Conservation (phyloP, 2,113 vertebrate genomes). For the Lepidothrix coronata region DNA sequence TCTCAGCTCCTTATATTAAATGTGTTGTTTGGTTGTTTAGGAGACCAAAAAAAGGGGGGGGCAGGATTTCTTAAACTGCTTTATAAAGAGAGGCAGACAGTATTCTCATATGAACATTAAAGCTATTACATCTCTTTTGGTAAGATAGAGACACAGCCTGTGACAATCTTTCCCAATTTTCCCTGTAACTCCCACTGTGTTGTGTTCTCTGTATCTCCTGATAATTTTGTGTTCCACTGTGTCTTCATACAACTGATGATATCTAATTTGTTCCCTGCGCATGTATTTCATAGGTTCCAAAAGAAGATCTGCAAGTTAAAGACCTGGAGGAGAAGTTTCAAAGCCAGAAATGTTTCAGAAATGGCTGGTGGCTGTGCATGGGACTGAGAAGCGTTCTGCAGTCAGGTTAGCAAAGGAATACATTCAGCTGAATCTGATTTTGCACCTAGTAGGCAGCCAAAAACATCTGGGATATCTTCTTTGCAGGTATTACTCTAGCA, state of each 20-base stretch:
- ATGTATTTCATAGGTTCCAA: not conserved
- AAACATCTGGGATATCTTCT: constrained; percentile 5
- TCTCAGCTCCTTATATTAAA: not conserved
- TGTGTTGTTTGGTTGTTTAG: not conserved
- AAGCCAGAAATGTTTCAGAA: not conserved
- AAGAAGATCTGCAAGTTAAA: not conserved
- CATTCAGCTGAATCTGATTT: constrained; percentile 18
- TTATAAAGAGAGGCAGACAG: not conserved
- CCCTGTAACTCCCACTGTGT: not conserved
- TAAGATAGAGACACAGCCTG: not conserved
- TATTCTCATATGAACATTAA: not conserved
- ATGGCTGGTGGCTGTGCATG: not conserved
- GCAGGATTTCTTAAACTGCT: not conserved
- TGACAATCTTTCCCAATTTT: not conserved
- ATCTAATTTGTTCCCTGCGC: not conserved
- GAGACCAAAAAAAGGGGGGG: not conserved
- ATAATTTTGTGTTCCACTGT: not conserved
- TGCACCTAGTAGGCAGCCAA: not conserved
- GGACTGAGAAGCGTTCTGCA: constrained; percentile 7
- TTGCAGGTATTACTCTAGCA: not conserved
- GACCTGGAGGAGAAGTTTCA: not conserved
- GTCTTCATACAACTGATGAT: not conserved
- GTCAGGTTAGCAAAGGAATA: constrained; percentile 5
- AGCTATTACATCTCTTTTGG: not conserved
- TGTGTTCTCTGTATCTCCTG: not conserved